These are phyloP conservation scores for Sinotaia quadrata DNA, from an alignment of 2,888 invertebrate genomes.

Conservation along the genomic window DNA sequence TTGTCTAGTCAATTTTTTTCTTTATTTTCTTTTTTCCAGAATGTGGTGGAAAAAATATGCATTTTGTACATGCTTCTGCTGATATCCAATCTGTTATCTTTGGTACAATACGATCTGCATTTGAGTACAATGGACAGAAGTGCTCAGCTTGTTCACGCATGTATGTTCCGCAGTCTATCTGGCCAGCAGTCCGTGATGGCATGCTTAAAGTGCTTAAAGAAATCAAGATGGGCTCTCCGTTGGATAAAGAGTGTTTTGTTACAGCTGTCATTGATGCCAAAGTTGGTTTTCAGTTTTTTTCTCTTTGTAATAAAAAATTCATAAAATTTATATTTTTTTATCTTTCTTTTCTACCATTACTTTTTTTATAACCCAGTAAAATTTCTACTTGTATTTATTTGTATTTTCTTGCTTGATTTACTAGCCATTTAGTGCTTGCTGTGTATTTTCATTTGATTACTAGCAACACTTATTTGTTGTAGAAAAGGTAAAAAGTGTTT, in stretches of 20 bases:
- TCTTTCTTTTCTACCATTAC: no score
- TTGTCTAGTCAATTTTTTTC: no score
- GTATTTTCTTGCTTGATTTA: background rate
- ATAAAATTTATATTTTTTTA: no score
- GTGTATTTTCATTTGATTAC: no score
- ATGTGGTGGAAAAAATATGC: constrained; percentile 99
- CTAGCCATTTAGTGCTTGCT: no score
- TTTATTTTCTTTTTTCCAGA: no score
- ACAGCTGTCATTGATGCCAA: constrained; percentile 97
- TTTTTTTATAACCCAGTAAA: no score
- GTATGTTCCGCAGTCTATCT: constrained; percentile 93
- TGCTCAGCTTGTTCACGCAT: constrained; percentile 98
- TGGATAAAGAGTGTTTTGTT: constrained; percentile 83
- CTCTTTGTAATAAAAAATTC: no score
- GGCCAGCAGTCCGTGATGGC: constrained; percentile 80
- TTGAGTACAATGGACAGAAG: constrained; percentile 96
- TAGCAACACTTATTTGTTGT: no score
- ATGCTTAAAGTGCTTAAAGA: constrained; percentile 80
- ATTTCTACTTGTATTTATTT: no score
- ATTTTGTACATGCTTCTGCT: constrained; percentile 94
- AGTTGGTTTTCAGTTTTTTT: no score
- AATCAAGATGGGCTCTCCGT: constrained; percentile 87
- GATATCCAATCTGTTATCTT: constrained; percentile 86
- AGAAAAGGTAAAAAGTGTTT: no score
- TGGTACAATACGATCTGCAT: constrained; percentile 90